Percentiles rank a stretch among this genome's conserved stretches.
phyloP scores from a whole-genome alignment of 2,113 vertebrate genomes.

The Chlorodrepanis virens region DNA sequence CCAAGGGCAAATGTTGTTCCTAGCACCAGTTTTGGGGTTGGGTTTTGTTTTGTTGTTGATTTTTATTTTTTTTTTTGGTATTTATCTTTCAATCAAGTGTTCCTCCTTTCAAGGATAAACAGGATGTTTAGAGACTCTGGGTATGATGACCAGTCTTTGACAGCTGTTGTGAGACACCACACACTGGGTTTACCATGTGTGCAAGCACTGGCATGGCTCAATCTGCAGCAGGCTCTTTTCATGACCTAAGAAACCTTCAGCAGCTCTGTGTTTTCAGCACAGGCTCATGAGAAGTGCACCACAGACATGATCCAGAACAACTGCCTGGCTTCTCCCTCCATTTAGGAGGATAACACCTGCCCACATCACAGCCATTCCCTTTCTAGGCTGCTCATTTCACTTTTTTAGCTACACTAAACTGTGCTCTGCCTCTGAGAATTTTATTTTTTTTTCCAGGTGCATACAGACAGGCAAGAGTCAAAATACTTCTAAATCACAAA shows the following conservation, averaged over 20 bases:
- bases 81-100: slow-evolving; percentile 62
- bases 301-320: background rate
- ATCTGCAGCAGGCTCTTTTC: slow-evolving; percentile 4
- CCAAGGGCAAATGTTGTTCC: slow-evolving; percentile 31
- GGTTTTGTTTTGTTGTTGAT: background rate
- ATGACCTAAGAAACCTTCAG: background rate
- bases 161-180: slow-evolving; percentile 51
- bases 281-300: background rate
- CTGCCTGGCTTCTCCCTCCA: background rate
- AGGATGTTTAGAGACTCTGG: slow-evolving; percentile 51
- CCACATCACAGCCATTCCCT: background rate
- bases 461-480: background rate
- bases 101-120: slow-evolving; percentile 53
- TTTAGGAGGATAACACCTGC: background rate
- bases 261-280: background rate
- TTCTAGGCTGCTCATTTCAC: background rate
- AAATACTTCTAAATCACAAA: background rate
- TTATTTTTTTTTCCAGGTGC: background rate
- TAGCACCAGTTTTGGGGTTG: slow-evolving; percentile 18
- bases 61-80: background rate
- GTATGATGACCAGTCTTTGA: slow-evolving; percentile 37
- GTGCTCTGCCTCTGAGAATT: background rate
- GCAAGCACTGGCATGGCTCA: background rate
- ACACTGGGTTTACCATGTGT: slow-evolving; percentile 1
- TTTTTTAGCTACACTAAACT: background rate